These are phyloP conservation scores for Hydrolagus affinis DNA, from an alignment of 2,113 vertebrate species.

Conservation along the genomic window DNA sequence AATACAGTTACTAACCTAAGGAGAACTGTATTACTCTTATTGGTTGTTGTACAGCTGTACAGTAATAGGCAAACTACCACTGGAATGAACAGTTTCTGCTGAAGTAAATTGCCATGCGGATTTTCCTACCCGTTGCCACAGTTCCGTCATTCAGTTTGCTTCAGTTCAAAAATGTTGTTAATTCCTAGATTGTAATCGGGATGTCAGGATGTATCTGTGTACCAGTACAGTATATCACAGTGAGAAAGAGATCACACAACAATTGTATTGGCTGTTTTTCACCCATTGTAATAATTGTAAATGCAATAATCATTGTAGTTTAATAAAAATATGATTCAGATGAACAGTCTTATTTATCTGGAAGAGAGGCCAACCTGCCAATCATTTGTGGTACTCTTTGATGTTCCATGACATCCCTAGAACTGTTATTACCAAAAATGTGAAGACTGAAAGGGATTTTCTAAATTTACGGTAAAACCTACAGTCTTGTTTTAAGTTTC, in stretches of 20 bases:
- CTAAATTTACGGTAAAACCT: background rate
- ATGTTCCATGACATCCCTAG: background rate
- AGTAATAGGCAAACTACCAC: conserved; percentile 17
- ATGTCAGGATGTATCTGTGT: conserved; percentile 10
- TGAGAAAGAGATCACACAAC: background rate
- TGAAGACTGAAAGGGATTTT: background rate
- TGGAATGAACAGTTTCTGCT: conserved; percentile 17
- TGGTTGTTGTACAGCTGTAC: conserved; percentile 23
- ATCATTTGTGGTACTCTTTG: background rate
- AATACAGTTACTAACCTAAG: conserved; percentile 26
- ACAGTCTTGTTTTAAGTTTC: conserved; percentile 14
- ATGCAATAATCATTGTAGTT: background rate
- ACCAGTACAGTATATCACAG: background rate
- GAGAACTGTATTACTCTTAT: conserved; percentile 19
- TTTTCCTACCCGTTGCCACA: background rate
- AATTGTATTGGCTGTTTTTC: background rate
- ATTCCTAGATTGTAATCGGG: conserved; percentile 1
- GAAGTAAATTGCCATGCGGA: background rate
- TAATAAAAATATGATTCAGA: conserved; percentile 11
- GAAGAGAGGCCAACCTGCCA: background rate
- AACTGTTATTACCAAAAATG: background rate
- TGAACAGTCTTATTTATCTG: conserved; percentile 20
- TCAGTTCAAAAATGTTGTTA: background rate
- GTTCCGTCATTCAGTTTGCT: conserved; percentile 25
- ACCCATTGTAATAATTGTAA: conserved; percentile 28